phyloP scores from a whole-genome alignment of 2,797 vertebrate species.

The Myotis findleyi region DNA sequence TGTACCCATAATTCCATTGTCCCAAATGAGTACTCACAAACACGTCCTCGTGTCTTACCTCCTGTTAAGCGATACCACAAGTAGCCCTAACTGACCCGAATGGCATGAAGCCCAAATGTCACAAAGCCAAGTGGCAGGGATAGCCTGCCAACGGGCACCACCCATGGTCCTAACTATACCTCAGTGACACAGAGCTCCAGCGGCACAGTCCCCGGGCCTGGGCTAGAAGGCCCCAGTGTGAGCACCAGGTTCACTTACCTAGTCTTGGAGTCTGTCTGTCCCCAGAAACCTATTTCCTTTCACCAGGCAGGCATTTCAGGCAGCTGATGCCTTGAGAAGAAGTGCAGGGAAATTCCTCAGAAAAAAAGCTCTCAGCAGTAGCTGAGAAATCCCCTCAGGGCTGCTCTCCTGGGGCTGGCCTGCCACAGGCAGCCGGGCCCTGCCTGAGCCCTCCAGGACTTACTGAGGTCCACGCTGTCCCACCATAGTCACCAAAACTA shows the following conservation, averaged over 20 bases:
- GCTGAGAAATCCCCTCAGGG: neutral
- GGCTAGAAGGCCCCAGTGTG: no score
- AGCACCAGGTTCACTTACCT: no score
- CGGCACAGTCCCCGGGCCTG: no score
- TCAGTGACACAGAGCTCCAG: no score
- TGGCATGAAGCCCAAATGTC: neutral
- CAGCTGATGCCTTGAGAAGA: neutral
- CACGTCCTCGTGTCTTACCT: neutral
- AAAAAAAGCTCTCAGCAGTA: neutral
- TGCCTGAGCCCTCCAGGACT: neutral
- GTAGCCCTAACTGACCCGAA: neutral
- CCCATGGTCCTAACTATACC: neutral
- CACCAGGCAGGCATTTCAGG: no score
- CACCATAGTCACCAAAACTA: neutral
- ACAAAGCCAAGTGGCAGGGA: neutral
- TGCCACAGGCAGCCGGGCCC: neutral
- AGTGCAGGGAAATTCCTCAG: neutral
- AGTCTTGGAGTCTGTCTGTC: no score
- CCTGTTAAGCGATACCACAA: neutral
- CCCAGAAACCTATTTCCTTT: no score
- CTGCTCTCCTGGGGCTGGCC: neutral
- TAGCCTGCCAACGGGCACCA: neutral
- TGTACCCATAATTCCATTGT: no score
- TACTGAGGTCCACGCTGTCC: neutral
- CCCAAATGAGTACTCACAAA: no score